Conservation (phyloP, 2,888 invertebrate genomes). For the Globia sparganii region DNA sequence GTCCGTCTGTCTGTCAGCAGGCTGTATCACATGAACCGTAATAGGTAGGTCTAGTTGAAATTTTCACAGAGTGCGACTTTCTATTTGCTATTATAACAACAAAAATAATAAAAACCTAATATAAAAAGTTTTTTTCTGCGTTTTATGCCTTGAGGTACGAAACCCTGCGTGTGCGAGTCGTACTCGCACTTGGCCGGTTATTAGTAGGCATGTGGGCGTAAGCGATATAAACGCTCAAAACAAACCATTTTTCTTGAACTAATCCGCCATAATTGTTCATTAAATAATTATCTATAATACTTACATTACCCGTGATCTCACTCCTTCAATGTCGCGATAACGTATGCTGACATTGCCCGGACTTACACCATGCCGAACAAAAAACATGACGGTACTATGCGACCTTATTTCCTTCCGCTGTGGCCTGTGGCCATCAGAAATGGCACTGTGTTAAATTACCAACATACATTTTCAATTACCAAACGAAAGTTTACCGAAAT, state of each 20-base stretch:
- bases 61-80: no score
- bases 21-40: no score
- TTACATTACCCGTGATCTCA: conserved; percentile 35
- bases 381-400: conserved; percentile 43
- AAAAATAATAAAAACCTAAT: no score
- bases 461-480: conserved; percentile 23
- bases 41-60: no score
- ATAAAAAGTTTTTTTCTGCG: no score
- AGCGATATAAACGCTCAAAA: not conserved
- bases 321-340: conserved; percentile 46
- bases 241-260: conserved; percentile 24
- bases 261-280: conserved; percentile 2
- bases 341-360: conserved; percentile 35
- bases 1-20: no score
- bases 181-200: not conserved
- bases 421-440: conserved; percentile 61
- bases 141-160: no score
- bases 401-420: conserved; percentile 71
- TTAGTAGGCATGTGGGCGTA: not conserved
- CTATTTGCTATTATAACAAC: no score
- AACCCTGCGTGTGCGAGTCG: not conserved
- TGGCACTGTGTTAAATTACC: conserved; percentile 56
- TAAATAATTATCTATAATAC: conserved; percentile 29
- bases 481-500: conserved; percentile 9
- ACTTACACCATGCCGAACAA: conserved; percentile 51